phyloP scores from a whole-genome alignment of 2,888 invertebrate species.

The Disparrhopalites patrizii region DNA sequence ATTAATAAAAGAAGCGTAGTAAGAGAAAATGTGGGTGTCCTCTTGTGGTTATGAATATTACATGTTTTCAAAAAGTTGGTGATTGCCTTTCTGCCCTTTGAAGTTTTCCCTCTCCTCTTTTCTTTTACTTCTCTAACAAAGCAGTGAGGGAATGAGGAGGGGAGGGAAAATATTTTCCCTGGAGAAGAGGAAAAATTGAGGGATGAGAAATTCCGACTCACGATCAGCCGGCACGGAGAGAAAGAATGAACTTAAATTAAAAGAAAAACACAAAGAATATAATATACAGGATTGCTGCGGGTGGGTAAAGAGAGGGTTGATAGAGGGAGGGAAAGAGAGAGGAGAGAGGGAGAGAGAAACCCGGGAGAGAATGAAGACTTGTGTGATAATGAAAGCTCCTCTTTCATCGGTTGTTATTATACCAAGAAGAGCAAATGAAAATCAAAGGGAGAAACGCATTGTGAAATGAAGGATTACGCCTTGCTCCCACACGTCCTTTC shows the following conservation, averaged over 20 bases:
- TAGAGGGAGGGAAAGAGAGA: neutral
- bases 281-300: neutral
- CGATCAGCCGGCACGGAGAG: neutral
- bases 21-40: too few species aligned
- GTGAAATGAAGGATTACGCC: too few species aligned
- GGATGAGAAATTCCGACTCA: neutral
- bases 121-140: too few species aligned
- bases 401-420: neutral
- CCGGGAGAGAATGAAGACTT: neutral
- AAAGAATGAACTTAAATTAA: too few species aligned
- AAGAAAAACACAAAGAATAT: too few species aligned
- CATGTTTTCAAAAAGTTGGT: too few species aligned
- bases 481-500: too few species aligned
- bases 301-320: neutral
- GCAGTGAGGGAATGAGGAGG: neutral
- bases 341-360: neutral
- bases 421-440: neutral
- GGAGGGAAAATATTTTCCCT: neutral
- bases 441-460: neutral
- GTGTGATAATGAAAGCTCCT: neutral
- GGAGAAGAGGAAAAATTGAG: neutral
- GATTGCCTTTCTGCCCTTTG: too few species aligned
- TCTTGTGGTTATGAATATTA: too few species aligned
- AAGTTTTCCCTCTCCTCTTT: too few species aligned
- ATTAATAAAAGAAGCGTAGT: too few species aligned